A percentile compares a stretch with the other conserved stretches of the same genome.
Conservation (phyloP, 2,888 invertebrate genomes). For the Tachina grossa region DNA sequence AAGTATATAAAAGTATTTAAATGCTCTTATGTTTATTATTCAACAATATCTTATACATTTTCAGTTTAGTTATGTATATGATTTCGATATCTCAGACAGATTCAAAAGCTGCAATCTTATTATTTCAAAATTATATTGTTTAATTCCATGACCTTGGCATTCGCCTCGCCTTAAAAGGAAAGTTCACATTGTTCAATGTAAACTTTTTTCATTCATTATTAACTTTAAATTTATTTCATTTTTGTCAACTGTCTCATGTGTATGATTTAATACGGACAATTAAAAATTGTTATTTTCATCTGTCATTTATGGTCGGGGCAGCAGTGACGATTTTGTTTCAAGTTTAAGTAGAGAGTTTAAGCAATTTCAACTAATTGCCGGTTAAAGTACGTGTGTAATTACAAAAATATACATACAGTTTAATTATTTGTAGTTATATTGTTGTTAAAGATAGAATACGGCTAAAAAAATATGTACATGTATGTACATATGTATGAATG, state of each 20-base stretch:
- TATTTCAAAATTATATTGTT: conserved; percentile 1
- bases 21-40: background rate
- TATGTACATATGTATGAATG: too few relatives aligned
- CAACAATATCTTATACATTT: background rate
- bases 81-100: background rate
- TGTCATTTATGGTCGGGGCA: conserved; percentile 22
- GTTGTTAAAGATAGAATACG: background rate
- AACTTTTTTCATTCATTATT: conserved; percentile 35
- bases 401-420: background rate
- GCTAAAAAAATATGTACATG: background rate
- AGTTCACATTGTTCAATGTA: conserved; percentile 68
- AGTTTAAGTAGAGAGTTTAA: conserved; percentile 44
- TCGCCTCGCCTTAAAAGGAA: conserved; percentile 66
- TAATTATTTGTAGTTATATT: background rate
- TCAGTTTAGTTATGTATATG: background rate
- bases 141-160: conserved; percentile 62
- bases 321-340: conserved; percentile 37
- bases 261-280: background rate
- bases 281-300: background rate
- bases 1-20: background rate
- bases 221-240: conserved; percentile 22
- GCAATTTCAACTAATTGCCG: conserved; percentile 61
- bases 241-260: background rate
- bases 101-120: background rate
- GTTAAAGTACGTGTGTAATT: conserved; percentile 23